Percentiles rank a stretch among this genome's conserved stretches.
These are phyloP conservation scores for Andrena chrysosceles DNA, from an alignment of 2,888 invertebrate genomes.

Conservation along the genomic window DNA sequence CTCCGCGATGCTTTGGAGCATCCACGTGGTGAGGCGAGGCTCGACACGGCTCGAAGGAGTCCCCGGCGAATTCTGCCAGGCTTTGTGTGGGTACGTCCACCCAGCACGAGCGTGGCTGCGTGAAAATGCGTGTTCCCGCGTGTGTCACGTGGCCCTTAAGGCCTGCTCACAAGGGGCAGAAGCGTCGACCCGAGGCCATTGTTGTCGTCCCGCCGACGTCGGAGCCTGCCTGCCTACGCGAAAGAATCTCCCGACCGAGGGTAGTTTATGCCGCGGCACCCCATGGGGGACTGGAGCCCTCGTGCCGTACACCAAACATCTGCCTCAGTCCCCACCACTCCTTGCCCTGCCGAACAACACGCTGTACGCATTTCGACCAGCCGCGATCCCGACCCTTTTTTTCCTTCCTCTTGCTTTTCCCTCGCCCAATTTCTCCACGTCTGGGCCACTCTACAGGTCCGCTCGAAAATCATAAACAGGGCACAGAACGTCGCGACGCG, in stretches of 20 bases:
- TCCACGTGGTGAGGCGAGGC: conserved; percentile 46
- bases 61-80: conserved; percentile 56
- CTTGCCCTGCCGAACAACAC: conserved; percentile 27
- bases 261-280: conserved; percentile 82
- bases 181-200: conserved; percentile 44
- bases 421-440: conserved; percentile 14
- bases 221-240: conserved; percentile 32
- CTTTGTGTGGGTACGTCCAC: conserved; percentile 38
- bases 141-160: conserved; percentile 71
- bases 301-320: conserved; percentile 83
- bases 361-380: conserved; percentile 44
- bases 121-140: conserved; percentile 52
- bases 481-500: conserved; percentile 23
- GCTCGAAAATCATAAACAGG: conserved; percentile 35
- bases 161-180: conserved; percentile 60
- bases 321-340: conserved; percentile 73
- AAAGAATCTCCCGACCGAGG: conserved; percentile 70
- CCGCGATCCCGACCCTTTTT: conserved; percentile 15
- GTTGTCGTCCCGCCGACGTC: conserved; percentile 31
- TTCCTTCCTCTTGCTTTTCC: neutral
- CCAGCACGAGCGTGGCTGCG: conserved; percentile 27
- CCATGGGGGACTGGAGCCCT: conserved; percentile 81
- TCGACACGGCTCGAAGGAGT: conserved; percentile 42
- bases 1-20: conserved; percentile 10
- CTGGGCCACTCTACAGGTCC: conserved; percentile 1